Evolutionary conservation across 2,797 vertebrate species (phyloP).

Genomic region (Pangasius mekongensis): DNA sequence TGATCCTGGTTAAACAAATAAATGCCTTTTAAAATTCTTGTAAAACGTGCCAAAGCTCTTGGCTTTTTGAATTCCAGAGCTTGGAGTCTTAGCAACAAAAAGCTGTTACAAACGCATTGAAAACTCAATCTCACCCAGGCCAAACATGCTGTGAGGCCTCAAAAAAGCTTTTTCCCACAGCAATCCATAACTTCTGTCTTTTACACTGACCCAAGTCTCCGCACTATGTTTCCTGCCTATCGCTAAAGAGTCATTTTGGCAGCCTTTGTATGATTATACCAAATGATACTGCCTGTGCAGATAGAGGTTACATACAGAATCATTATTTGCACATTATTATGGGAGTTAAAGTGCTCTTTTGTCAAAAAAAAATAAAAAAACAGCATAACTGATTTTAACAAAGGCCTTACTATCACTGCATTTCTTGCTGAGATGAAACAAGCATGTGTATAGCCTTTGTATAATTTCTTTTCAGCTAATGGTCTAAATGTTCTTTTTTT

Average conservation of each 20-base stretch:
- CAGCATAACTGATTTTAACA: conserved; percentile 56
- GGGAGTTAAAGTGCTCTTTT: conserved; percentile 55
- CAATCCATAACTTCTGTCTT: not conserved
- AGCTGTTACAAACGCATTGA: not conserved
- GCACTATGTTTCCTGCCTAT: conserved; percentile 55
- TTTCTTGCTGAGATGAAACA: conserved; percentile 26
- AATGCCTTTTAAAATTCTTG: not conserved
- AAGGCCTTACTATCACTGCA: conserved; percentile 55
- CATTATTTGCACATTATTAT: conserved; percentile 64
- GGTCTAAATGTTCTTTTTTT: not conserved
- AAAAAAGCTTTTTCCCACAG: conserved; percentile 3
- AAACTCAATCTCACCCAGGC: not conserved
- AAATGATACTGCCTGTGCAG: conserved; percentile 66
- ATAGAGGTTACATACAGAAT: conserved; percentile 67
- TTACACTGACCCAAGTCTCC: not conserved
- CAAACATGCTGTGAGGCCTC: not conserved
- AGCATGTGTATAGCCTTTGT: not conserved
- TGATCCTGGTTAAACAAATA: not conserved
- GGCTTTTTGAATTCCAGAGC: not conserved
- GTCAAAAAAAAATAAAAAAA: conserved; percentile 34
- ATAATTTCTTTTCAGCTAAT: not conserved
- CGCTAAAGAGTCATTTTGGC: conserved; percentile 64
- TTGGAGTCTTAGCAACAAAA: not conserved
- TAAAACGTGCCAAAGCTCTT: not conserved
- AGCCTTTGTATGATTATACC: conserved; percentile 67